Base-by-base conservation (phyloP, 2,113 vertebrate genomes). In the Callocephalon fimbriatum region DNA sequence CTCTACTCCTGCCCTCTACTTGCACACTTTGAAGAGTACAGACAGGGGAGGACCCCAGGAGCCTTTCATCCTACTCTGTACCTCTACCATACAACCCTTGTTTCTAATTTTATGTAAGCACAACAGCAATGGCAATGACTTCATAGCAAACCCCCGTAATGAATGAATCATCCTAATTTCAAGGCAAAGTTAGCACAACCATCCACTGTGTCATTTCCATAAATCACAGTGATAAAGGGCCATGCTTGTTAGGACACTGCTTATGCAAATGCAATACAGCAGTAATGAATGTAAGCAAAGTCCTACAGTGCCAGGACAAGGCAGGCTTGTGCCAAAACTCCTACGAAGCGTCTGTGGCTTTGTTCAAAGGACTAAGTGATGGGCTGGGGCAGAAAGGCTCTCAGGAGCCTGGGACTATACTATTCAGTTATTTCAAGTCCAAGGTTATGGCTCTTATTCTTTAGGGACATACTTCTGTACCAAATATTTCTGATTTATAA, bases 211-310 rank as follows among this genome's bases (percentile, higher is more conserved):
- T 62, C 59, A 53, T 35, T 68, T 45, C 72, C 65, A 42, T 86
- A 91, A 91, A 70, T 83, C 90, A 63, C 53, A 27, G 90, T 42
- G 88, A 75, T 66, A 50, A 89, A 93, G 80, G 86, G 80, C 88
- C 15, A 1, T 63, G 91, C 95, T 86, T 77, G 84, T 70, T 50
- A 88, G 71, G 80, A 47, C 62, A 22, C 8, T 91, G 81, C 72
- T 78, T 58, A 86, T 91, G 88, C 88, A 82, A 71, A 93, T 93
- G 75, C 45, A 27, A 4, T 14, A n/a, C 61, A 86, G 80, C 84
- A 51, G 56, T 86, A 78, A 89, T 93, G 93, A 95, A 93, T 91
- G 74, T 82, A 78, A 62, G 90, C 87, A 74, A 82, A 88, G 80
- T 12, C 76, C 88, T 44, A 8, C 31, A 10, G 88, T 51, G 85